Percentiles rank a stretch among this genome's conserved stretches.
These are phyloP conservation scores for Thecophora atra DNA, from an alignment of 2,888 invertebrate species.

Conservation along the genomic window DNA sequence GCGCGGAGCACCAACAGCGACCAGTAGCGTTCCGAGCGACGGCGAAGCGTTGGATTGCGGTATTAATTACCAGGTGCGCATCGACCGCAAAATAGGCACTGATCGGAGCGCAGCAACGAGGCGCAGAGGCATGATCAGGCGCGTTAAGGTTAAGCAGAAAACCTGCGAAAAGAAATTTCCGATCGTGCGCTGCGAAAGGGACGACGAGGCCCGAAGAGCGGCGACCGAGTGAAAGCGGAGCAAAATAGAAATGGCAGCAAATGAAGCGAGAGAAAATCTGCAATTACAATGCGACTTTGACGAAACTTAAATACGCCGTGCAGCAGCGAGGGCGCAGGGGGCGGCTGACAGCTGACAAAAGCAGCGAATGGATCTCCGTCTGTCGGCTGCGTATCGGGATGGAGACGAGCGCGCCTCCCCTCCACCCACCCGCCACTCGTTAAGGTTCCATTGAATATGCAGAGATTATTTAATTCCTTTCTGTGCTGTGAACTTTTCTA, in stretches of 20 bases:
- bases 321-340: no score
- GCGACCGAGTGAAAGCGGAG: slow-evolving; percentile 34
- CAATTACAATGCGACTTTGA: background rate
- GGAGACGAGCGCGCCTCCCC: slow-evolving; percentile 22
- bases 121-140: slow-evolving; percentile 28
- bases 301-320: background rate
- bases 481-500: slow-evolving; percentile 45
- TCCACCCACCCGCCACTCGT: slow-evolving; percentile 45
- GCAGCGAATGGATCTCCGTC: background rate
- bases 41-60: slow-evolving; percentile 3
- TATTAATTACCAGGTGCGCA: slow-evolving; percentile 28
- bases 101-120: slow-evolving; percentile 34
- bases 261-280: slow-evolving; percentile 27
- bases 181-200: slow-evolving; percentile 38
- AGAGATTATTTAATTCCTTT: slow-evolving; percentile 38
- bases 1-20: no score
- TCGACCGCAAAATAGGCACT: background rate
- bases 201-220: background rate
- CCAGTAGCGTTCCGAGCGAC: background rate
- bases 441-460: slow-evolving; percentile 56
- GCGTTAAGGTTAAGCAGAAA: slow-evolving; percentile 27
- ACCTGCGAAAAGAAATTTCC: slow-evolving; percentile 25
- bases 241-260: slow-evolving; percentile 31
- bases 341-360: background rate
- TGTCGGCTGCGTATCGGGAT: background rate